Evolutionary conservation across 2,797 vertebrate species (phyloP).

Genomic region (Pseudochirops corinnae): DNA sequence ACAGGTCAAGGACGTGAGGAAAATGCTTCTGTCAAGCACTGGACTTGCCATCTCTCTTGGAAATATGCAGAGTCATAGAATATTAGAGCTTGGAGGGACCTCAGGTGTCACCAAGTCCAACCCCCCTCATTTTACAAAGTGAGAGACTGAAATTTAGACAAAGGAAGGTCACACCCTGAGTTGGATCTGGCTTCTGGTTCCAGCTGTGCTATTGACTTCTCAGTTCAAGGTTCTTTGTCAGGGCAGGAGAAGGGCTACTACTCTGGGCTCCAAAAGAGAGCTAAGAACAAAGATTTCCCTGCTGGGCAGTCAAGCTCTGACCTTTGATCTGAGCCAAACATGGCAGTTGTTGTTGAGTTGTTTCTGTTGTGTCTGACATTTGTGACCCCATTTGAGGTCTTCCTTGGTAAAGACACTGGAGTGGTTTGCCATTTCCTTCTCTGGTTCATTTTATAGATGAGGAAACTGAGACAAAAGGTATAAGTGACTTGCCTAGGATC

Average conservation of each 20-base stretch:
- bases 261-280: background rate
- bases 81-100: background rate
- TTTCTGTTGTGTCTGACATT: too few species aligned
- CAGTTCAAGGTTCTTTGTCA: background rate
- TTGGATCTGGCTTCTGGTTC: background rate
- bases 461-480: too few species aligned
- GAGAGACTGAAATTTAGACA: background rate
- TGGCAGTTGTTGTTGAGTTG: too few species aligned
- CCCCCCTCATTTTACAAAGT: background rate
- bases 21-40: background rate
- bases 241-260: background rate
- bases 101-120: background rate
- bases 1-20: background rate
- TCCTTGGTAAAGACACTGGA: too few species aligned
- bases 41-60: background rate
- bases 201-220: background rate
- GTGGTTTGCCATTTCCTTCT: too few species aligned
- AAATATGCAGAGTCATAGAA: background rate
- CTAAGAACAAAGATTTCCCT: background rate
- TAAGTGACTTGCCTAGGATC: too few species aligned
- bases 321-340: background rate
- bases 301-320: background rate
- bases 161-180: background rate
- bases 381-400: too few species aligned
- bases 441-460: too few species aligned